Evolutionary conservation across 2,797 vertebrate species (phyloP), one percentile per base, ranked within the genome.

Genomic region (Anguilla anguilla): DNA sequence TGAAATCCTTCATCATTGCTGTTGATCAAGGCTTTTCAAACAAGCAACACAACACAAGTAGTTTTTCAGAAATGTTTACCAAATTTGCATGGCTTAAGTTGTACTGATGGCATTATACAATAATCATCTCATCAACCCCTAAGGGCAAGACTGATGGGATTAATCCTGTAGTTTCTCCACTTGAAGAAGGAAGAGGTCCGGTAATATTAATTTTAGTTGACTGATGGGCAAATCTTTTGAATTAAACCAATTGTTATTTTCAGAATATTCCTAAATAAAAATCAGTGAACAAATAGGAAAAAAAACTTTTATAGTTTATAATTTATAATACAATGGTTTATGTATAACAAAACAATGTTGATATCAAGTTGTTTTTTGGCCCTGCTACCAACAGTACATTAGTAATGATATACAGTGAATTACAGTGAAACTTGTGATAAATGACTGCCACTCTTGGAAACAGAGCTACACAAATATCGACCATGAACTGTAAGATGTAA

Each of bases 391-490:
- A 28, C 15, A 17, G 72, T 77, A 43, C 35, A 77, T 77, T 77
- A 35, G 22, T 74, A 74, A 72, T 72, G 67, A 72, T 9, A 31
- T n/a, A 28, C 28, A 28, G 15, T 72, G 28, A 67, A 67, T 22
- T 10, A 17, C 55, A 11, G 10, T 57, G 55, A 17, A 57, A 57
- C 17, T 51, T 10, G 51, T 51, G 7, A 51, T 10, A 95, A 96
- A 94, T 93, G 94, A 95, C 92, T 92, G 93, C 92, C 92, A 93
- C 94, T 91, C 94, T 93, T 94, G 95, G 95, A 96, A 93, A 95
- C 96, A 94, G 92, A 95, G 95, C 95, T 95, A 96, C 93, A 91
- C 92, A 43, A 11, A 77, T 77, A 77, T 7, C 17, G 35, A 31
- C 69, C 2, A 72, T 35, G 28, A 35, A 72, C 69, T 39, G 19